Base-by-base conservation (phyloP, 2,797 vertebrate species). In the Schizopygopsis malacanthus region DNA sequence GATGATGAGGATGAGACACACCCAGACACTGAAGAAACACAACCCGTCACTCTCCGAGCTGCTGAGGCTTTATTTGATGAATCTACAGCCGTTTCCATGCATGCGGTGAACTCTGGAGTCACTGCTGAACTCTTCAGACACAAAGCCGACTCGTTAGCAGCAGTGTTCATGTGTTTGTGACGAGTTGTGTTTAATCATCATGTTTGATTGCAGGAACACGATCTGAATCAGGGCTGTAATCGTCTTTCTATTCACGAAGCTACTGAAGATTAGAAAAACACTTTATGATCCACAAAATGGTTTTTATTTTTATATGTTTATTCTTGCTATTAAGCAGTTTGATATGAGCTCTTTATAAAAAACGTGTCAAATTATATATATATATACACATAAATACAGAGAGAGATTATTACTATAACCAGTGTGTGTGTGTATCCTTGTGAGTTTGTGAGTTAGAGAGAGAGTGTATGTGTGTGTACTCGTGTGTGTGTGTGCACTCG, bases 251-350 rank as follows among this genome's bases (percentile, higher is more conserved):
- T 39, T 54, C 10, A 11, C n/a, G 52, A 77, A 39, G 75, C 50
- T 59, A 11, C 54, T 20, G 25, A 65, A 33, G 28, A 65, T 65
- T 65, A 65, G 63, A 65, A 12, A 37, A 33, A 75, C 72, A 52
- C 16, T 75, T 50, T 20, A 25, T 73, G 72, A 54, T 54, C 10
- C 20, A 20, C 63, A n/a, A 52, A 37, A 37, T 54, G 4, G 1
- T 13, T 41, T 59, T 78, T 56, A 39, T 59, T 59, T 77, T 41
- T 78, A n/a, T 78, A n/a, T 41, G 20, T 78, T 39, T 77, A 3
- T 15, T 78, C 3, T n/a, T 15, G 5, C 18, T 28, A 2, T 52
- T 7, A 77, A 13, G 50, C 33, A 22, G 75, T 77, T 77, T 77
- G 18, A 54, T 75, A 37, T 56, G 33, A n/a, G 10, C 73, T 22